Evolutionary conservation across 2,888 invertebrate species (phyloP).

Genomic region (Sepioteuthis lessoniana): DNA sequence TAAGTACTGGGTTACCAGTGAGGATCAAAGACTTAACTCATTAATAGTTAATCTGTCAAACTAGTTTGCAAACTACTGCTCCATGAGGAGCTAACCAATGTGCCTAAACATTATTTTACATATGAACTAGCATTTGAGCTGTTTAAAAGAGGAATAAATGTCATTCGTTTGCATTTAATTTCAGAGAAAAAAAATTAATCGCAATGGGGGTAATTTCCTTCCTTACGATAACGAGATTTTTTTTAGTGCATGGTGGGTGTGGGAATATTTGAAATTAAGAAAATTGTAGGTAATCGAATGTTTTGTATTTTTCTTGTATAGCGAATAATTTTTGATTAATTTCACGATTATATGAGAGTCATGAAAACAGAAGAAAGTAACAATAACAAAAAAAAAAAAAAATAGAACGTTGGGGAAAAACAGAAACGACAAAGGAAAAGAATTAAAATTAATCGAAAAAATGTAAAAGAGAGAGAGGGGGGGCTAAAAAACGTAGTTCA

Average conservation of each 20-base stretch:
- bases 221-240: not conserved
- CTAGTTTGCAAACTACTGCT: too few relatives aligned
- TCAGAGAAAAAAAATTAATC: not conserved
- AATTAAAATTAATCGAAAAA: not conserved
- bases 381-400: not conserved
- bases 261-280: too few relatives aligned
- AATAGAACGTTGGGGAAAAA: not conserved
- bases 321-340: not conserved
- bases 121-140: not conserved
- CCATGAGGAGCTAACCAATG: too few relatives aligned
- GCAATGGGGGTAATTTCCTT: not conserved
- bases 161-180: not conserved
- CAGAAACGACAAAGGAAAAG: not conserved
- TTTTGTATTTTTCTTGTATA: not conserved
- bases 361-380: not conserved
- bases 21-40: too few relatives aligned
- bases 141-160: not conserved
- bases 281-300: not conserved
- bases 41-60: too few relatives aligned
- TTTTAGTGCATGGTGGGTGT: too few relatives aligned
- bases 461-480: too few relatives aligned
- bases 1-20: too few relatives aligned
- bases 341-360: not conserved
- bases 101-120: too few relatives aligned
- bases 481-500: too few relatives aligned